Conservation (phyloP, 2,888 invertebrate genomes). For the Eutolmus rufibarbis region DNA sequence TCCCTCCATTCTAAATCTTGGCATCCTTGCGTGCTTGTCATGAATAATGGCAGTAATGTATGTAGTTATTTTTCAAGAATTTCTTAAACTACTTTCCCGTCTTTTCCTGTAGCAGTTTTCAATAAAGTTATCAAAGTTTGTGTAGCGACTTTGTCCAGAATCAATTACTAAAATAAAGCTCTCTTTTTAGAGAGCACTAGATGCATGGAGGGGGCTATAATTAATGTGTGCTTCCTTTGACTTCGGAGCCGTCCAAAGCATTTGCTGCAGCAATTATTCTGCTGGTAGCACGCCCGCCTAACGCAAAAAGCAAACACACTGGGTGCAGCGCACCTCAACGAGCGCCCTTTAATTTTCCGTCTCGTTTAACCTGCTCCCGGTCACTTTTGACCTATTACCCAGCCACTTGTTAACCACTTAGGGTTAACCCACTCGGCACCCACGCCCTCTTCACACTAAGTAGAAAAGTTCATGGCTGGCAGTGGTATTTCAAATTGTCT, state of each 20-base stretch:
- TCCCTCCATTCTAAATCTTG: neutral
- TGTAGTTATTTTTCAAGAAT: neutral
- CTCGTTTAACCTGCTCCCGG: neutral
- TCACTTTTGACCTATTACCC: slow-evolving; percentile 30
- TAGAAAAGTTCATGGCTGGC: slow-evolving; percentile 29
- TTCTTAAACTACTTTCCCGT: neutral
- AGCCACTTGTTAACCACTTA: slow-evolving; percentile 37
- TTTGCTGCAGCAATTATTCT: neutral
- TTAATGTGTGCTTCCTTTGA: neutral
- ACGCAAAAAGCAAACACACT: neutral
- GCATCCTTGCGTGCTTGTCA: slow-evolving; percentile 1
- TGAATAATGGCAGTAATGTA: slow-evolving; percentile 9
- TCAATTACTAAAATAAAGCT: neutral
- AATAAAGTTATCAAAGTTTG: neutral
- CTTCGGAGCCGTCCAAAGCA: neutral
- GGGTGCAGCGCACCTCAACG: neutral
- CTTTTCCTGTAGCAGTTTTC: neutral
- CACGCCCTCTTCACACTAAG: slow-evolving; percentile 15
- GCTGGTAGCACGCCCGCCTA: neutral
- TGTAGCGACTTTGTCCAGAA: neutral
- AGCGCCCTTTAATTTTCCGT: neutral
- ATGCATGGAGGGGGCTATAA: neutral
- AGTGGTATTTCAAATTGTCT: slow-evolving; percentile 30
- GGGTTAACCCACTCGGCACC: slow-evolving; percentile 10
- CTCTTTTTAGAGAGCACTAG: neutral